These are phyloP conservation scores for Ariolimax columbianus DNA, from an alignment of 2,888 invertebrate genomes.

Conservation along the genomic window DNA sequence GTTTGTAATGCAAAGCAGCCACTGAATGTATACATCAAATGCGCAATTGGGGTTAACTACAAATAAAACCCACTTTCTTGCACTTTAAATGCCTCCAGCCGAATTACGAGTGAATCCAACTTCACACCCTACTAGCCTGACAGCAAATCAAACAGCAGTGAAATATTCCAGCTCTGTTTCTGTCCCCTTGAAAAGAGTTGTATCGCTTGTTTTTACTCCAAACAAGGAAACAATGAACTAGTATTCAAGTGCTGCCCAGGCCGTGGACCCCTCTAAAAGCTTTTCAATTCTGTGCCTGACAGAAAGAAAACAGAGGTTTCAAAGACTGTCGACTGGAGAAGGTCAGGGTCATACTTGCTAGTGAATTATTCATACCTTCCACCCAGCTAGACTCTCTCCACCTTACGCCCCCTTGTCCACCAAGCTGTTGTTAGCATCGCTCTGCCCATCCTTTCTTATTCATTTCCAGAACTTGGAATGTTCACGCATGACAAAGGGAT, in stretches of 20 bases:
- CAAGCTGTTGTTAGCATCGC: background rate
- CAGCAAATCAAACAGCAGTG: background rate
- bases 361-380: background rate
- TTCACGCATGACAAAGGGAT: background rate
- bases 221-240: constrained; percentile 18
- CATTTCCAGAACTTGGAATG: background rate
- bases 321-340: background rate
- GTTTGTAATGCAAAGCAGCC: no score
- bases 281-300: background rate
- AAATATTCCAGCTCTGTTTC: background rate
- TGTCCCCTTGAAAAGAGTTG: background rate
- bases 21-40: background rate
- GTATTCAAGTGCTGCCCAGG: background rate
- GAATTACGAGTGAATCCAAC: no score
- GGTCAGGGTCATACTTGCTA: background rate
- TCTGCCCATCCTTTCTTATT: background rate
- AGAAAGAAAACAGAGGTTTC: background rate
- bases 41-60: background rate
- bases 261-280: background rate
- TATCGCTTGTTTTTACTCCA: constrained; percentile 10
- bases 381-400: no score
- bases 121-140: no score
- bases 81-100: background rate
- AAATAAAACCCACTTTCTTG: background rate
- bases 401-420: background rate